Evolutionary conservation across 2,888 invertebrate species (phyloP), one percentile per base, ranked within the genome.

Genomic region (Mesorhabditis belari): DNA sequence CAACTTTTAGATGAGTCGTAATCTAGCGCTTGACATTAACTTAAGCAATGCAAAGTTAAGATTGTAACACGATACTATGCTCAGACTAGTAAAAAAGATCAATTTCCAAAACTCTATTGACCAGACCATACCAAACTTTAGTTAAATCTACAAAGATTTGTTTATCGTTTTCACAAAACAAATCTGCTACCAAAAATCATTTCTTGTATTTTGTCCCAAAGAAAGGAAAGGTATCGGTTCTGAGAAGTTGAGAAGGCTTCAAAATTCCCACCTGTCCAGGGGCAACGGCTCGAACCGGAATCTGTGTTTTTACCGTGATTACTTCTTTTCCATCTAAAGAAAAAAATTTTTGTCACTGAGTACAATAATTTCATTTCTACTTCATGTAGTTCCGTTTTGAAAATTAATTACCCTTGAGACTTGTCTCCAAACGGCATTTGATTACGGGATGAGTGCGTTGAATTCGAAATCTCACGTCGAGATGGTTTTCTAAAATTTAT

Each of bases 251-350:
- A n/a, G n/a, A n/a, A n/a, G n/a, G 24, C 25, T 19, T 19, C 23
- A 27, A 12, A 49, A 52, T 27, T 52, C 28, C 53, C 17, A 73
- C 76, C 66, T 77, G 76, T 53, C 77, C 77, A 5, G 70, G 63
- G 24, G 75, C 75, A 23, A 73, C 70, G 1, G 77, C 77, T 59
- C 78, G 60, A 6, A 77, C 25, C 2, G 78, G 77, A 9, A 69
- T 54, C 24, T 49, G 44, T 4, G 75, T 67, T 9, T n/a, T 52
- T 2, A 77, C 66, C 5, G 59, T 49, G 4, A 73, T 44, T 6
- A 59, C 23, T 2, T 52, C 12, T 17, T 9, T n/a, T 9, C 44
- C 44, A 35, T 35, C 44, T 35, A 35, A 35, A 35, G 44, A 35
- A 35, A 17, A 17, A 17, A 35, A 35, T 9, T 2, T 35, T 17